These are phyloP conservation scores for Cyrtodaria siliqua DNA, from an alignment of 2,888 invertebrate genomes.

Conservation along the genomic window DNA sequence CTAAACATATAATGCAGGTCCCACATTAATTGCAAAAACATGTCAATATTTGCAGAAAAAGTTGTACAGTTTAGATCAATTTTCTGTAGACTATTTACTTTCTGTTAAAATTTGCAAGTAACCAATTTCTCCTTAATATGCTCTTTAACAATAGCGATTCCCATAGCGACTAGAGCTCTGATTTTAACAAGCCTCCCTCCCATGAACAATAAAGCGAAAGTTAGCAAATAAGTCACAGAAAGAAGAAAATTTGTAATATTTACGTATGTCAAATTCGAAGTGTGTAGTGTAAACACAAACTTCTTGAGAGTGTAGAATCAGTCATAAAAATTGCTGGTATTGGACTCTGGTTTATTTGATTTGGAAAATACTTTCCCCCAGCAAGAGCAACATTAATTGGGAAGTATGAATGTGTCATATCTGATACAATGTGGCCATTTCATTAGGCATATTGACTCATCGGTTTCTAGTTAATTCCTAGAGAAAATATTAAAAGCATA, in stretches of 20 bases:
- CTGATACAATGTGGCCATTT: not conserved
- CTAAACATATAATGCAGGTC: too few relatives aligned
- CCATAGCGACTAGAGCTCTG: not conserved
- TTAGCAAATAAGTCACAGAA: constrained; percentile 25
- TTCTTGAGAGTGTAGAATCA: constrained; percentile 12
- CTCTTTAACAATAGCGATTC: constrained; percentile 7
- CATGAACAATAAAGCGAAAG: not conserved
- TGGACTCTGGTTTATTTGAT: constrained; percentile 20
- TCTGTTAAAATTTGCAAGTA: constrained; percentile 6
- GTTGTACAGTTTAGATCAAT: not conserved
- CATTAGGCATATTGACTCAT: constrained; percentile 21
- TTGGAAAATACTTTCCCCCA: constrained; percentile 27
- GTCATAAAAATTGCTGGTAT: constrained; percentile 2
- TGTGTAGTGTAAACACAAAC: constrained; percentile 34
- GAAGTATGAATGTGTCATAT: constrained; percentile 6
- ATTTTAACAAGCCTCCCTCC: constrained; percentile 12
- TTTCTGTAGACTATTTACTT: constrained; percentile 6
- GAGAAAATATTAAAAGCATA: too few relatives aligned
- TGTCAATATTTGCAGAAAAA: too few relatives aligned
- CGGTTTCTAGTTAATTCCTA: constrained; percentile 5
- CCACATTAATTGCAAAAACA: too few relatives aligned
- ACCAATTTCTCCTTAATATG: constrained; percentile 14
- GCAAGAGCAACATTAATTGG: constrained; percentile 11
- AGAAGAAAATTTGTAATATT: constrained; percentile 32
- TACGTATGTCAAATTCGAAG: constrained; percentile 23